Percentiles rank a stretch among this genome's conserved stretches.
Conservation (phyloP, 2,888 invertebrate genomes). For the Cosmorhoe ocellata region DNA sequence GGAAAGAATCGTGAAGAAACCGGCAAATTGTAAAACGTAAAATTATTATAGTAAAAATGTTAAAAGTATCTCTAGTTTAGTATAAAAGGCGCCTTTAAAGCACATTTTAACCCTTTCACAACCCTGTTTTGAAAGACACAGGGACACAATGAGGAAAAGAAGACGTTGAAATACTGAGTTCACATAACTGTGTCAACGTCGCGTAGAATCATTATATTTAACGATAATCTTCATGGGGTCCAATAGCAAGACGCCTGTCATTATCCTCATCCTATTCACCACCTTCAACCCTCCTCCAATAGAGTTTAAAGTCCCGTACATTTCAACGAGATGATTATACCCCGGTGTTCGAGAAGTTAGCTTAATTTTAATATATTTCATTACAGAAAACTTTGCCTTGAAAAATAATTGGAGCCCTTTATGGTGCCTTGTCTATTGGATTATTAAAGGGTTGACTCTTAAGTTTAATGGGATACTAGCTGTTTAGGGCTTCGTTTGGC, state of each 20-base stretch:
- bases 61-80: no score
- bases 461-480: neutral
- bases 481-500: no score
- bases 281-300: conserved; percentile 11
- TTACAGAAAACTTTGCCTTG: conserved; percentile 12
- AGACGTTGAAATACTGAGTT: no score
- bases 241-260: conserved; percentile 22
- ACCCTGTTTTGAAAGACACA: no score
- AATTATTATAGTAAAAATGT: no score
- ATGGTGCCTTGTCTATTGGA: neutral
- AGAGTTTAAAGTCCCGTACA: conserved; percentile 13
- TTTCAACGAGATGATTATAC: neutral
- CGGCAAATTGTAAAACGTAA: no score
- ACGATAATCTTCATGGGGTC: conserved; percentile 42
- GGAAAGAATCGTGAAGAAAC: no score
- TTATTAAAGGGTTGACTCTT: conserved; percentile 2
- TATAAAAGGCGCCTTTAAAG: no score
- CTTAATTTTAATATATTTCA: conserved; percentile 29
- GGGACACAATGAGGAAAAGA: no score
- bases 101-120: no score
- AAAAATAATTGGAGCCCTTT: conserved; percentile 9
- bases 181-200: conserved; percentile 26
- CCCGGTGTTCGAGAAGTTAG: conserved; percentile 14
- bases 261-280: conserved; percentile 9
- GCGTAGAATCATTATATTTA: conserved; percentile 46